Evolutionary conservation across 2,797 vertebrate species (phyloP), one percentile per base, ranked within the genome.

Genomic region (Argyrosomus regius): DNA sequence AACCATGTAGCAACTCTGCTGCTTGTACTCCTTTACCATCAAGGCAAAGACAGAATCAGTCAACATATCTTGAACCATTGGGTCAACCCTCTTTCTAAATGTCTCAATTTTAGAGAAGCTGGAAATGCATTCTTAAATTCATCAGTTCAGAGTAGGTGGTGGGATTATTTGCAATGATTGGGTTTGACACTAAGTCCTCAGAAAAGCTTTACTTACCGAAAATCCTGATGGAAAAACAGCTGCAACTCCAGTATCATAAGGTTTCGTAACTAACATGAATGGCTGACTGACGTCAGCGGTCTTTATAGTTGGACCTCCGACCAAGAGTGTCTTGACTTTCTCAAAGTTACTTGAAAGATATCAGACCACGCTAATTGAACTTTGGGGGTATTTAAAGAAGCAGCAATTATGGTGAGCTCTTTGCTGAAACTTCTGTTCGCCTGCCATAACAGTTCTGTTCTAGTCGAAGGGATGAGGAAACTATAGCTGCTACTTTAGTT

Each of bases 261-360:
- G 13, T 60, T 76, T 67, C 9, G 31, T 60, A 45, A 53, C 24
- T 6, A 18, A 60, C 14, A 53, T 22, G 24, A 68, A 24, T 14
- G 35, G 9, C 14, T 20, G 24, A n/a, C 17, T 52, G 46, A 73
- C 5, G 3, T 46, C 64, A 46, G 46, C 1, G 0, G 5, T 12
- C 5, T 45, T 60, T 14, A 60, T 62, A 45, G 9, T n/a, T 14
- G 24, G 24, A 52, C 43, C 18, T 65, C 60, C 49, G 58, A 63
- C 43, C 6, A 65, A 57, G 43, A 50, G 54, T 43, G 64, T 45
- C 73, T 59, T 75, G 63, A 58, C 54, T 66, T 59, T 52, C 12
- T 75, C 31, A 75, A 59, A 75, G 18, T 67, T 62, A 49, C 72
- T 50, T 75, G 53, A 50, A 41, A 50, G 53, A 50, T 41, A 49